Conservation (phyloP, 1,140 invertebrate species). For the Drosophila nikananu region DNA sequence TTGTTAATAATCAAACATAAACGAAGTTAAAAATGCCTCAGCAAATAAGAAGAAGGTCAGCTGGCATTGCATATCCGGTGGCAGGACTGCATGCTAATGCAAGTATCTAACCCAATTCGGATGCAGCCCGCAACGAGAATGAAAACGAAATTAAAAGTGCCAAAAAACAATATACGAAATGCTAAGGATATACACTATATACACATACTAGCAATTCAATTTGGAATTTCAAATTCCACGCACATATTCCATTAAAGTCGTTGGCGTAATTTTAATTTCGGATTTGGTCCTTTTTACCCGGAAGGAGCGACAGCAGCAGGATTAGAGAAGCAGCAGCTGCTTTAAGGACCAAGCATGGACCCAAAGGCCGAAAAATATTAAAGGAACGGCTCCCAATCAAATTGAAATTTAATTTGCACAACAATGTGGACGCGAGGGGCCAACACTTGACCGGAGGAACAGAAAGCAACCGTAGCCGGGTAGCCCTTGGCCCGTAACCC, state of each 20-base stretch:
- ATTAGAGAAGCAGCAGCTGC: conserved; percentile 35
- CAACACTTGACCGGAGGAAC: conserved; percentile 29
- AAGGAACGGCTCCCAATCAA: conserved; percentile 65
- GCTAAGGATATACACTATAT: conserved; percentile 18
- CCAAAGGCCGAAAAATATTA: conserved; percentile 19
- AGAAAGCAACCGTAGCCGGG: conserved; percentile 31
- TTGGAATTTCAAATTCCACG: conserved; percentile 58
- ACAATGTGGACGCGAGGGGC: conserved; percentile 44
- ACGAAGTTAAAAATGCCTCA: conserved; percentile 4
- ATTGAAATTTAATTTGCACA: conserved; percentile 80
- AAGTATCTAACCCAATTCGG: conserved; percentile 10
- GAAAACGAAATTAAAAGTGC: conserved; percentile 59
- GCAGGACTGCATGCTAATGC: conserved; percentile 45
- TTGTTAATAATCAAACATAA: conserved; percentile 8
- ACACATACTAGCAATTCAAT: conserved; percentile 28
- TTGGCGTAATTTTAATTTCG: conserved; percentile 75
- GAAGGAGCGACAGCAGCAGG: conserved; percentile 7
- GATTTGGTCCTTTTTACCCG: conserved; percentile 51
- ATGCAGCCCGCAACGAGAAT: conserved; percentile 13
- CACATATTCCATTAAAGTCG: conserved; percentile 77
- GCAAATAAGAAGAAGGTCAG: not conserved
- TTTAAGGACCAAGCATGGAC: conserved; percentile 7
- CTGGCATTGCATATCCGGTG: not conserved
- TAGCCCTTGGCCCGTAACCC: not conserved
- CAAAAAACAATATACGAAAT: conserved; percentile 41